These are phyloP conservation scores for Dinomys branickii DNA, from an alignment of 2,113 vertebrate genomes.

Conservation along the genomic window DNA sequence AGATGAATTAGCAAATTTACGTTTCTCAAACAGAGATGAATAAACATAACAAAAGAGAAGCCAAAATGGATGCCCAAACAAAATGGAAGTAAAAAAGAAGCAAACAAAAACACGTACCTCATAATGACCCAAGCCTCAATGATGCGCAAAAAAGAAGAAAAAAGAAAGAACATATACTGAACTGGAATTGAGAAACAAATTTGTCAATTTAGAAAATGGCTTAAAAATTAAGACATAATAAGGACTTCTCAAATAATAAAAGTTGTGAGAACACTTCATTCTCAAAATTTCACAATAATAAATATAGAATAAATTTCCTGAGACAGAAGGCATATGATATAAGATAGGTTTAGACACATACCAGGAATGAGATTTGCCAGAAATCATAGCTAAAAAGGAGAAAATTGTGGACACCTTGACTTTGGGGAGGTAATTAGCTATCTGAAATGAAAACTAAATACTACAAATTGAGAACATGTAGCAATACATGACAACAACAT, in stretches of 20 bases:
- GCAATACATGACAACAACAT: background rate
- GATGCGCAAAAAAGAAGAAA: background rate
- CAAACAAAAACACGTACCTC: background rate
- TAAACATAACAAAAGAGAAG: background rate
- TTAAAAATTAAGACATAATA: background rate
- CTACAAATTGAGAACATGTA: background rate
- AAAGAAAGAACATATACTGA: background rate
- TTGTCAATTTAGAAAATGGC: background rate
- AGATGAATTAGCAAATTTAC: background rate
- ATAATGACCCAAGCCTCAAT: background rate
- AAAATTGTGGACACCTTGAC: background rate
- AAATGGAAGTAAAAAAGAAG: background rate
- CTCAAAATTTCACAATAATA: background rate
- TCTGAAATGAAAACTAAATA: constrained; percentile 27
- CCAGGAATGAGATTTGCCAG: background rate
- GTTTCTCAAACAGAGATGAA: background rate
- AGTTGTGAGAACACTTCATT: background rate
- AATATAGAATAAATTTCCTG: background rate
- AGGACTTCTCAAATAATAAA: background rate
- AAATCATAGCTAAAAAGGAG: background rate
- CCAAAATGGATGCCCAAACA: background rate
- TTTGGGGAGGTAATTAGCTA: background rate
- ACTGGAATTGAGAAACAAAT: background rate
- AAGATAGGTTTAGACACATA: background rate
- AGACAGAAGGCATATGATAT: background rate